Percentiles rank a stretch among this genome's conserved stretches.
Conservation (phyloP, 2,888 invertebrate species). For the Drosophila emarginata region DNA sequence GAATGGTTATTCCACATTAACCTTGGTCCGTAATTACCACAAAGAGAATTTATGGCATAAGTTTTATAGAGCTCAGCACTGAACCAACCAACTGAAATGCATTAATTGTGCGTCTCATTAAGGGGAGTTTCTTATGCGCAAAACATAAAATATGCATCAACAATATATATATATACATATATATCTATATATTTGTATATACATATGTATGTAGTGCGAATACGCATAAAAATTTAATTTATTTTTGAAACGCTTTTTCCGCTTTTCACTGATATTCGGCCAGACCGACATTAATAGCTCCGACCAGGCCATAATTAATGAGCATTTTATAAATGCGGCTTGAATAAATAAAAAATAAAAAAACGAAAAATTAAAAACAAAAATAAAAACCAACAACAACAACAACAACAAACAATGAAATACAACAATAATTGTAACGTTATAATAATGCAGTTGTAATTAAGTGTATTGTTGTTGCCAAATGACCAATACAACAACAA, state of each 20-base stretch:
- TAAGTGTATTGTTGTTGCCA: slow-evolving; percentile 52
- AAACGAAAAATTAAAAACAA: slow-evolving; percentile 35
- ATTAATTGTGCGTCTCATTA: slow-evolving; percentile 64
- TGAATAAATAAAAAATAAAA: slow-evolving; percentile 42
- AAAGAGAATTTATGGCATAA: slow-evolving; percentile 39
- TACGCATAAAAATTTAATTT: slow-evolving; percentile 68
- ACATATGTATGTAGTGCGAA: slow-evolving; percentile 42
- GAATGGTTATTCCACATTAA: slow-evolving; percentile 24
- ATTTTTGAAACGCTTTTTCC: slow-evolving; percentile 48
- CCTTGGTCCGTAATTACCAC: slow-evolving; percentile 46
- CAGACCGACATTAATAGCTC: slow-evolving; percentile 52
- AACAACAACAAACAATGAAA: slow-evolving; percentile 23
- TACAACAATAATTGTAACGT: slow-evolving; percentile 67
- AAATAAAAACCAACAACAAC: slow-evolving; percentile 23
- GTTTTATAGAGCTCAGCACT: slow-evolving; percentile 26
- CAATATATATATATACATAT: neutral
- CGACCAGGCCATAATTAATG: slow-evolving; percentile 62
- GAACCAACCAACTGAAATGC: slow-evolving; percentile 25
- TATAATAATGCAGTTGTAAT: slow-evolving; percentile 70
- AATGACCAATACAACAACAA: slow-evolving; percentile 36
- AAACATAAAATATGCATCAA: slow-evolving; percentile 51
- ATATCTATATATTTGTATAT: neutral
- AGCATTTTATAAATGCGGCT: slow-evolving; percentile 59
- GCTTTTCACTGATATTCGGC: slow-evolving; percentile 31
- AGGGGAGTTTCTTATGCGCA: slow-evolving; percentile 45